Percentiles rank a stretch among this genome's conserved stretches.
Conservation (phyloP, 2,797 vertebrate genomes). For the Coreius guichenoti region DNA sequence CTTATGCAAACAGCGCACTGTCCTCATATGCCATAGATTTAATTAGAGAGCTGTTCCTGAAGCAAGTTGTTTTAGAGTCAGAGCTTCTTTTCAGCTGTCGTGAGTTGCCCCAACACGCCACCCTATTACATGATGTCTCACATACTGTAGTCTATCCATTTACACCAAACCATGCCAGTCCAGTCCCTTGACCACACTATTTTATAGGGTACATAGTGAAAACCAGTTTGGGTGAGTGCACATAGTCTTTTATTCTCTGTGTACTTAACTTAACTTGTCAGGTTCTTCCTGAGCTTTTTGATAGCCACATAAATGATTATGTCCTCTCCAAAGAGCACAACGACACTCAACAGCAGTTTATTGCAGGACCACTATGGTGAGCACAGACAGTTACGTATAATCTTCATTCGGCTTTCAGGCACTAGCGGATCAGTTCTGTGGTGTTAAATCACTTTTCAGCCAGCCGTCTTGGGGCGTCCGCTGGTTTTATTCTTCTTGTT, state of each 20-base stretch:
- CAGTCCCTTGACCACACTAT: not conserved
- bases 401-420: not conserved
- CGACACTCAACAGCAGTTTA: not conserved
- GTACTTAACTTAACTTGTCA: not conserved
- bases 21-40: not conserved
- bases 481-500: slow-evolving; percentile 13
- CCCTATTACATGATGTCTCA: not conserved
- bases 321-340: not conserved
- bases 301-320: not conserved
- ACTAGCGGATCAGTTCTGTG: slow-evolving; percentile 8
- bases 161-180: not conserved
- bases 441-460: slow-evolving; percentile 27
- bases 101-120: not conserved
- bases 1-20: not conserved
- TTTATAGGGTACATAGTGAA: not conserved
- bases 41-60: not conserved
- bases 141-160: not conserved
- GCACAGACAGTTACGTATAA: not conserved
- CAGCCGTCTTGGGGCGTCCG: not conserved
- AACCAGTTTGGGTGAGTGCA: not conserved
- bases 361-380: not conserved
- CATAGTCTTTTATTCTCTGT: slow-evolving; percentile 6
- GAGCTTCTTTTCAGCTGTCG: not conserved
- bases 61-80: slow-evolving; percentile 1
- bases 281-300: not conserved